These are phyloP conservation scores for Siniperca chuatsi DNA, from an alignment of 2,113 vertebrate genomes.

Conservation along the genomic window DNA sequence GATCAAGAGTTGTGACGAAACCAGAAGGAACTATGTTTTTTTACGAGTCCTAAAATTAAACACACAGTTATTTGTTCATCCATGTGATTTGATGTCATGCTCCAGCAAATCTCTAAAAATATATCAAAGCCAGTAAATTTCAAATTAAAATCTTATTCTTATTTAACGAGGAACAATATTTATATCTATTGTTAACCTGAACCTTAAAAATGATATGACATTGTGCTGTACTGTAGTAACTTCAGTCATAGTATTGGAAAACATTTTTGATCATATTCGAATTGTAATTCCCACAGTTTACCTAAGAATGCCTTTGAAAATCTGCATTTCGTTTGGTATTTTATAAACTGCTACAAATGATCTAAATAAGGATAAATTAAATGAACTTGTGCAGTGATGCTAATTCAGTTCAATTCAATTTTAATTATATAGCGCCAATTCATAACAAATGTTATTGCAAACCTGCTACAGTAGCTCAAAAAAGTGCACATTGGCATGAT, in stretches of 20 bases:
- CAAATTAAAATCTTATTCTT: background rate
- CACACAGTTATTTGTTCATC: too few relatives aligned
- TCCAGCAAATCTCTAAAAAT: background rate
- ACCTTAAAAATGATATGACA: background rate
- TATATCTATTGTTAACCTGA: background rate
- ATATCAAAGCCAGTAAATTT: background rate
- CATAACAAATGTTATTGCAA: too few relatives aligned
- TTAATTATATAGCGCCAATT: too few relatives aligned
- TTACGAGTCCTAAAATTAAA: too few relatives aligned
- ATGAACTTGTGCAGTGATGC: too few relatives aligned
- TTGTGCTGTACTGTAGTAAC: background rate
- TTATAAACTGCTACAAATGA: too few relatives aligned
- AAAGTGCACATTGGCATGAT: too few relatives aligned
- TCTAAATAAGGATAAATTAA: too few relatives aligned
- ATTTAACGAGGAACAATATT: background rate
- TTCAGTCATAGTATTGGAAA: background rate
- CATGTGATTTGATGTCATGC: background rate
- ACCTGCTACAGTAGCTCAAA: too few relatives aligned
- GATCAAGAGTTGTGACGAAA: too few relatives aligned
- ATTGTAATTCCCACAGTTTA: background rate
- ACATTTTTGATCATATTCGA: background rate
- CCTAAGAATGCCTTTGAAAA: background rate
- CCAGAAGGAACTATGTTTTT: too few relatives aligned
- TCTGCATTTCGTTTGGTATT: background rate
- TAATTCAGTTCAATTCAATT: too few relatives aligned